Evolutionary conservation across 2,888 invertebrate species (phyloP).

Genomic region (Branchipolynoe longqiensis): DNA sequence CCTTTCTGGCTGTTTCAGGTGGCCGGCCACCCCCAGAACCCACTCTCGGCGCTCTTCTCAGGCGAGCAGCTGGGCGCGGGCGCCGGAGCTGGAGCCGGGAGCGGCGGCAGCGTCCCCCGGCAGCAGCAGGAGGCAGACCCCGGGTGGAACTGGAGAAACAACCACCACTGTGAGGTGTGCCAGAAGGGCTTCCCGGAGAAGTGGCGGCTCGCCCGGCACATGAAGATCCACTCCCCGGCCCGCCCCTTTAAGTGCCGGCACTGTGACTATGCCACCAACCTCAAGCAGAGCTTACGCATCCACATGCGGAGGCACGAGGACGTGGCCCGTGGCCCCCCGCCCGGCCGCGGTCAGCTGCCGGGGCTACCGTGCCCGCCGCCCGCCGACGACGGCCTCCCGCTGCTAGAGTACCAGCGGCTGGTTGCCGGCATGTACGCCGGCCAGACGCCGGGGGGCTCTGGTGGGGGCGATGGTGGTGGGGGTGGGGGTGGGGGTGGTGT

Average conservation of each 20-base stretch:
- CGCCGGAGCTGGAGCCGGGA: no score
- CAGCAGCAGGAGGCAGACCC: neutral
- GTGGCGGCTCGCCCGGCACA: conserved; percentile 25
- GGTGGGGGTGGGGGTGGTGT: no score
- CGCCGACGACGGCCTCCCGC: neutral
- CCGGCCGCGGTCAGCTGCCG: neutral
- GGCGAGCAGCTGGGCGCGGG: no score
- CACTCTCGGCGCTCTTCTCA: neutral
- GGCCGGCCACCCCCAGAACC: no score
- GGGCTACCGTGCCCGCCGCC: neutral
- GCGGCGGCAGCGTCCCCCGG: neutral
- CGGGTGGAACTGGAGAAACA: neutral
- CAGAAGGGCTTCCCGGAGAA: conserved; percentile 31
- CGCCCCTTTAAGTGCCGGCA: conserved; percentile 28
- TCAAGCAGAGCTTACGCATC: conserved; percentile 15
- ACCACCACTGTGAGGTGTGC: conserved; percentile 19
- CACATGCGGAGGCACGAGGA: conserved; percentile 11
- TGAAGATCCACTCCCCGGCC: conserved; percentile 39
- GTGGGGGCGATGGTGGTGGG: no score
- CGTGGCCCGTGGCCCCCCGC: neutral
- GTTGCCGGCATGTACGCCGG: neutral
- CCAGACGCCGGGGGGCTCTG: no score
- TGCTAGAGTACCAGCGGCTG: neutral
- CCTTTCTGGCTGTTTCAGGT: conserved; percentile 20
- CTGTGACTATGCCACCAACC: conserved; percentile 21